These are phyloP conservation scores for Chelon auratus DNA, from an alignment of 2,797 vertebrate genomes.

Conservation along the genomic window DNA sequence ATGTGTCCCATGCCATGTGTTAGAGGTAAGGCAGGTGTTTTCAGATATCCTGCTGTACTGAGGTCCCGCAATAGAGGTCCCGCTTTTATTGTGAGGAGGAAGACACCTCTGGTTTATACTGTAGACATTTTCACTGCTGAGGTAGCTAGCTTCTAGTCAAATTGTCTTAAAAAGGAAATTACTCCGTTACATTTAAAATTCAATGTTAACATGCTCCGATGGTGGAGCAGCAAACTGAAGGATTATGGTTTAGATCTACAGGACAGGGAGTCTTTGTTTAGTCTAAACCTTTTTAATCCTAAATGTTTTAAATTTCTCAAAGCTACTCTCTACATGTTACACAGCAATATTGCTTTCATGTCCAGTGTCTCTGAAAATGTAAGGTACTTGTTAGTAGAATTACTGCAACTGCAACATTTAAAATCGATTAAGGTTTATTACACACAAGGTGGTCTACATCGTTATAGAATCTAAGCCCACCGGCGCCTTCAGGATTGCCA, in stretches of 20 bases:
- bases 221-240: neutral
- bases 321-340: neutral
- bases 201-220: neutral
- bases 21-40: slow-evolving; percentile 57
- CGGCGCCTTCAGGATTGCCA: neutral
- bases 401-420: too few species aligned
- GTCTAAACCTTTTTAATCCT: neutral
- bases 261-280: neutral
- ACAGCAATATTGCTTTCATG: neutral
- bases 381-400: too few species aligned
- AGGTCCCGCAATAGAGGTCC: slow-evolving; percentile 16
- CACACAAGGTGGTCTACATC: neutral
- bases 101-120: neutral
- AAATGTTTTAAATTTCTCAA: too few species aligned
- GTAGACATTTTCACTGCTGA: slow-evolving; percentile 3
- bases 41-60: slow-evolving; percentile 43
- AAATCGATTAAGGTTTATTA: neutral
- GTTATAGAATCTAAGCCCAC: neutral
- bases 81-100: neutral
- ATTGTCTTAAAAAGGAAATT: neutral
- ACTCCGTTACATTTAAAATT: neutral
- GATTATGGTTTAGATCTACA: neutral
- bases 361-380: too few species aligned
- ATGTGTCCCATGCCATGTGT: slow-evolving; percentile 36
- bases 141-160: slow-evolving; percentile 3